Conservation (phyloP, 2,888 invertebrate genomes). For the Micropterix aruncella region DNA sequence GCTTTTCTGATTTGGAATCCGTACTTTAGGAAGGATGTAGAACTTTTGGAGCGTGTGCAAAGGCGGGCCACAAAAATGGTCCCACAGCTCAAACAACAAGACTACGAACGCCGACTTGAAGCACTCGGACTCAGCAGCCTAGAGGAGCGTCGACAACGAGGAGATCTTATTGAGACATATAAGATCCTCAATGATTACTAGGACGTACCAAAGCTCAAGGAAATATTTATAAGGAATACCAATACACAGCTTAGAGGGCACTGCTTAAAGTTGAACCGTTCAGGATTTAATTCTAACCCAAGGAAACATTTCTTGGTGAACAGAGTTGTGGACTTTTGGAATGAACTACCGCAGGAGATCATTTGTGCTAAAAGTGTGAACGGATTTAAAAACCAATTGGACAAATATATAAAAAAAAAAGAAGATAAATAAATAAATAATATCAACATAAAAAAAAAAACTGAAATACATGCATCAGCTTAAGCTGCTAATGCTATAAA, state of each 20-base stretch:
- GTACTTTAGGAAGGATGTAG: no score
- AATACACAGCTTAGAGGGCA: background rate
- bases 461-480: no score
- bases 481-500: no score
- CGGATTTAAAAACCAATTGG: conserved; percentile 1
- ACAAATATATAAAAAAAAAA: background rate
- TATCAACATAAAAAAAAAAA: no score
- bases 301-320: background rate
- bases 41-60: no score
- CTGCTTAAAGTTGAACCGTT: background rate
- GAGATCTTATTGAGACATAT: background rate
- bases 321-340: background rate
- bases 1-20: no score
- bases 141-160: background rate
- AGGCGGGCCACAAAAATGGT: background rate
- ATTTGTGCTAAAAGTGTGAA: background rate
- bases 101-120: no score
- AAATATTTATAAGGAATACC: background rate
- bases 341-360: background rate
- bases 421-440: conserved; percentile 1
- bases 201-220: background rate
- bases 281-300: background rate
- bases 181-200: background rate
- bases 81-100: no score
- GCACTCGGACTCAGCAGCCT: no score